Evolutionary conservation across 2,113 vertebrate species (phyloP).

Genomic region (Gadus chalcogrammus): DNA sequence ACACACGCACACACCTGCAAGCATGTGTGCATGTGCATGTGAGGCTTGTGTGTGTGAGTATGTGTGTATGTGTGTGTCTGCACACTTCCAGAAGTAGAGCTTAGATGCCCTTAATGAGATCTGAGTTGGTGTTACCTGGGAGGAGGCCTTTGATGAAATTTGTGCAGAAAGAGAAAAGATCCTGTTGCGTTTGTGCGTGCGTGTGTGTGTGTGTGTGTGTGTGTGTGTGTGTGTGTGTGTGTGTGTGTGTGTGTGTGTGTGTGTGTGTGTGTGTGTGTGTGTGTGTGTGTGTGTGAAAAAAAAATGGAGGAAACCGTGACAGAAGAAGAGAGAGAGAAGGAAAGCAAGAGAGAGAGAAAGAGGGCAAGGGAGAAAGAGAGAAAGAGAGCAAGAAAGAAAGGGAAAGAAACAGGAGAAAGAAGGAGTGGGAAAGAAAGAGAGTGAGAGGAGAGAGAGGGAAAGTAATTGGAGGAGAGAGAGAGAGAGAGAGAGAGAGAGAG

Average conservation of each 20-base stretch:
- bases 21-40: not conserved
- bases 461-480: not conserved
- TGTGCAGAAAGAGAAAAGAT: slow-evolving; percentile 45
- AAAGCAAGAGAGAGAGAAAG: slow-evolving; percentile 35
- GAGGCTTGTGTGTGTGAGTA: slow-evolving; percentile 1
- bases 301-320: slow-evolving; percentile 8
- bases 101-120: slow-evolving; percentile 66
- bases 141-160: slow-evolving; percentile 61
- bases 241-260: no score
- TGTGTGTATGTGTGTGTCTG: slow-evolving; percentile 25
- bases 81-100: slow-evolving; percentile 45
- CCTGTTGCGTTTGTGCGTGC: not conserved
- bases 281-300: not conserved
- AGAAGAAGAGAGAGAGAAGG: slow-evolving; percentile 35
- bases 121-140: slow-evolving; percentile 58
- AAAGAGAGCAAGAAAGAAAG: slow-evolving; percentile 9
- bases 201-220: not conserved
- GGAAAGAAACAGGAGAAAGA: slow-evolving; percentile 44
- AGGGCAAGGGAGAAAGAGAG: slow-evolving; percentile 10
- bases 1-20: slow-evolving; percentile 10
- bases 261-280: no score
- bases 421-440: slow-evolving; percentile 4
- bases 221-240: no score
- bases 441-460: not conserved
- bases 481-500: no score